Evolutionary conservation across 2,113 vertebrate genomes (phyloP), one percentile per base, ranked within the genome.

Genomic region (Cebus imitator): DNA sequence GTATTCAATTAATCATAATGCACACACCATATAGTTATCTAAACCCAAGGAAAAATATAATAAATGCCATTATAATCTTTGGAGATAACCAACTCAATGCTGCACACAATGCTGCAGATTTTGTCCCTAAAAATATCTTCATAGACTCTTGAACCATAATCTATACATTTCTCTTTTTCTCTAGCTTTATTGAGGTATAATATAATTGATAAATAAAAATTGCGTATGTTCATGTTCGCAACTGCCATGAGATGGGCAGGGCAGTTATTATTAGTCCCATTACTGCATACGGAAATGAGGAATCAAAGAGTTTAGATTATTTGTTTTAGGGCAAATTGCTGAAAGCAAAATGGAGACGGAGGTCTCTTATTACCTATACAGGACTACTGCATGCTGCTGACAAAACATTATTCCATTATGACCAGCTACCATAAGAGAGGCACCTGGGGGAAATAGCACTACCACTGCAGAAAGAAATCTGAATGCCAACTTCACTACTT

Each of bases 71-170:
- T 92, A 81, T 43, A 84, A 76, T 93, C 93, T 57, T n/a, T 70
- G 45, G 25, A 76, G 9, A 88, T 58, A 90, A 91, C 8, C 40
- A 95, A 91, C 27, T 76, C 40, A 80, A 76, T 92, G 3, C 52
- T 76, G 8, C 61, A 95, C 45, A 96, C 25, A 94, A 95, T 66
- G 76, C 48, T 55, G 9, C 7, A 95, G 21, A 94, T 87, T 76
- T 75, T 94, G 76, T 84, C 57, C 21, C 75, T 92, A 72, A 91
- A 73, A 98, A 27, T 82, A 55, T 18, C 82, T 55, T 23, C 66
- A 87, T 61, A 86, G 52, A 96, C 55, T 84, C 72, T 70, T 87
- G 50, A 78, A 50, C 32, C 40, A 70, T 72, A 95, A 95, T 91
- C 45, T 58, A 18, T 89, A 58, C 58, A 96, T 90, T 64, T 68